Base-by-base conservation (phyloP, 2,888 invertebrate genomes). In the Noctua fimbriata region DNA sequence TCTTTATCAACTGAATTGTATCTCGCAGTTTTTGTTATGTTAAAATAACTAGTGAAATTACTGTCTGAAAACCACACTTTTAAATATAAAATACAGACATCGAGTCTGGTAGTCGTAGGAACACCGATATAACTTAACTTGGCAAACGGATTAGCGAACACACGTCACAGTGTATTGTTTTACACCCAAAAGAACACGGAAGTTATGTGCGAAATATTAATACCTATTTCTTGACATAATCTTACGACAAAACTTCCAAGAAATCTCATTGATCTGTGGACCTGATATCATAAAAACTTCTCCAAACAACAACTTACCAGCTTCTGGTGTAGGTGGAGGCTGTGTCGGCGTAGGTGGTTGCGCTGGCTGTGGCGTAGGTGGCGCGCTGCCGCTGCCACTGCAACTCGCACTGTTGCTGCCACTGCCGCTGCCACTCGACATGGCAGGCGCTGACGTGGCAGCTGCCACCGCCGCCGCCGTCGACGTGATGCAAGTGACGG, bases 321-420 rank as follows among this genome's bases (percentile, higher is more conserved):
- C 89, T 79, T 96, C 96, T 0, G 95, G 95, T 76, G 95, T 95
- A 55, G 95, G 93, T 84, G 93, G 93, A 49, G 93, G 94, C 82
- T 92, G 95, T 79, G 94, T 94, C 80, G 94, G 94, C 87, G 95
- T 94, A 76, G 94, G 93, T 81, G 95, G 93, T 79, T 92, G 94
- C 5, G 94, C 93, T 2, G 95, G 94, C 89, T 93, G 94, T 80
- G 95, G 94, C 86, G 94, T 94, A 66, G 94, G 93, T 83, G 95
- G 94, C 73, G 93, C 92, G 84, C 94, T 93, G 82, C 92, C 87
- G 49, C 89, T 74, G 32, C 88, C 87, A 36, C 83, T 83, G 85
- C 84, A 74, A 4, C 72, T 69, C 21, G 71, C 71, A 82, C 67
- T 77, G 86, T 78, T 81, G 85, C 77, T 74, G 83, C 69, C 71